Evolutionary conservation across 2,113 vertebrate genomes (phyloP), one percentile per base, ranked within the genome.

Genomic region (Hippocampus barbouri): DNA sequence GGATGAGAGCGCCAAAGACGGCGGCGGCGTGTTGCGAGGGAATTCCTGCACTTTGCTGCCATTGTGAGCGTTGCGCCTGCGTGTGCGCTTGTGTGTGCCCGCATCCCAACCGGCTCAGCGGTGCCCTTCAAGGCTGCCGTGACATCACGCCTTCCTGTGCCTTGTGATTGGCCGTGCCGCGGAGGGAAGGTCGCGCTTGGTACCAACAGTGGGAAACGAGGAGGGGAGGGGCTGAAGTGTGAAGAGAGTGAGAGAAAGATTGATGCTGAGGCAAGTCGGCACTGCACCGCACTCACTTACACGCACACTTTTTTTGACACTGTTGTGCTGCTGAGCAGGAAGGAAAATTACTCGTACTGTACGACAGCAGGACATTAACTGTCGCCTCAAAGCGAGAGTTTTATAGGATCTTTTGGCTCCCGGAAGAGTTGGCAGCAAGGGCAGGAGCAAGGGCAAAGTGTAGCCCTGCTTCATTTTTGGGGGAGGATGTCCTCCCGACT

Each of bases 101-200:
- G 66, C 69, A 74, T 79, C 61, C 76, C 76, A 79, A 85, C 86
- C 83, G 72, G 79, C 83, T 83, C 82, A 86, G 85, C 70, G 30
- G 51, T 79, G 72, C 71, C 73, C 72, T 79, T 79, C 71, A 73
- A 76, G 77, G 77, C 79, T 63, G 80, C 72, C 73, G 83, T 89
- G 90, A 89, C 85, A 71, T 89, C 88, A 88, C 59, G 67, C 82
- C 77, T 87, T 90, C 87, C 86, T 83, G 85, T 83, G 40, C 67
- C 66, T 73, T 83, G 81, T 67, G 79, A 89, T 91, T 90, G 90
- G 90, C 82, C 40, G 73, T 71, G 73, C 64, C 20, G 41, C 73
- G 82, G 87, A 87, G 86, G 87, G 87, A 88, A 90, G 87, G 79
- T 70, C 83, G 85, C 5, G 43, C 43, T 27, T 78, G 79, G 77